phyloP scores from a whole-genome alignment of 2,888 invertebrate species.

The Cheilosia soror region DNA sequence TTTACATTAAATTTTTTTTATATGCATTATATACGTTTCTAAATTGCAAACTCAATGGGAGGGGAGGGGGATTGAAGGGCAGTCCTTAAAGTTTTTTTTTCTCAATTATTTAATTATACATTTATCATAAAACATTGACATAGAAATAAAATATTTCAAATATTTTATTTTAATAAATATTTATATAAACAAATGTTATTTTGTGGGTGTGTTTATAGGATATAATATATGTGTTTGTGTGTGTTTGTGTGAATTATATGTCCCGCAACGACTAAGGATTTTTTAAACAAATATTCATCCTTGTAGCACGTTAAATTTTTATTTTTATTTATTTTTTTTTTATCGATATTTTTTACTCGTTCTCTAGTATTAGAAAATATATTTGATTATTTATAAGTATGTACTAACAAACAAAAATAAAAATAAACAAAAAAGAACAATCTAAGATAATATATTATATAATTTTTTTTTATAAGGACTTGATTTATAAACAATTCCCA shows the following conservation, averaged over 20 bases:
- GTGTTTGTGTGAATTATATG: constrained; percentile 37
- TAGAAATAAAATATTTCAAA: constrained; percentile 41
- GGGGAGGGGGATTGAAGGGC: constrained; percentile 12
- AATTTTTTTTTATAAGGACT: constrained; percentile 41
- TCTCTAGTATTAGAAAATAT: constrained; percentile 48
- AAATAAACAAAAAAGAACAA: constrained; percentile 49
- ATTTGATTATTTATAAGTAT: constrained; percentile 56
- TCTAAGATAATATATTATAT: constrained; percentile 25
- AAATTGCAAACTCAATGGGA: constrained; percentile 36
- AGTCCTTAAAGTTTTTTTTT: constrained; percentile 62
- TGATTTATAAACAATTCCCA: constrained; percentile 37
- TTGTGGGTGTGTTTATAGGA: constrained; percentile 11
- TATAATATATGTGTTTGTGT: background rate
- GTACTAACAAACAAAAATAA: constrained; percentile 31
- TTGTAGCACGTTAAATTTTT: constrained; percentile 59
- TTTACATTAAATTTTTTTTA: constrained; percentile 38
- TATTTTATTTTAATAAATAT: constrained; percentile 62
- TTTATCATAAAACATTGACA: constrained; percentile 63
- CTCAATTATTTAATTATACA: constrained; percentile 37
- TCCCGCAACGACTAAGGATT: constrained; percentile 71
- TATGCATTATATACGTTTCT: constrained; percentile 37
- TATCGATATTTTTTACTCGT: constrained; percentile 16
- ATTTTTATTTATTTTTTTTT: constrained; percentile 9
- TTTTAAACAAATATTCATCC: constrained; percentile 75
- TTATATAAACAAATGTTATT: constrained; percentile 50